phyloP scores from a whole-genome alignment of 2,113 vertebrate species.

The Brachyhypopomus gauderio region DNA sequence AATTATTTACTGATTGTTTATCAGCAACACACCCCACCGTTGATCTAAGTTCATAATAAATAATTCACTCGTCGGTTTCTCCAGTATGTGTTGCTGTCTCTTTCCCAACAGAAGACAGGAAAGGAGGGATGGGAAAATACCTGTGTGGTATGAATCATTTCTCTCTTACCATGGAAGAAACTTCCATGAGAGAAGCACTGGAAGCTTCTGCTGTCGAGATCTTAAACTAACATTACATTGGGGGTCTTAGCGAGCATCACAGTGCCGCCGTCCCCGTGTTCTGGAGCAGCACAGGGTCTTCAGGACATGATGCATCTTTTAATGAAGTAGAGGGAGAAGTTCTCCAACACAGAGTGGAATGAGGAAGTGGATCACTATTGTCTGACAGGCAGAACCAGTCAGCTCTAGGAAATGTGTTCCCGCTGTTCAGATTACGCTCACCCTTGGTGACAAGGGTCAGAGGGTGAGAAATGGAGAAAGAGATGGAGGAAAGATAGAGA shows the following conservation, averaged over 20 bases:
- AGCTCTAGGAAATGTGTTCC: slow-evolving; percentile 12
- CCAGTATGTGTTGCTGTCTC: slow-evolving; percentile 33
- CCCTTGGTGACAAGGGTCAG: background rate
- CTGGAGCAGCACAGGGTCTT: background rate
- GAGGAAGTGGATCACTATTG: background rate
- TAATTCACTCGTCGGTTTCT: slow-evolving; percentile 51
- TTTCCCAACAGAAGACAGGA: background rate
- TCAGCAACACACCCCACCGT: background rate
- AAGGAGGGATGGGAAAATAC: background rate
- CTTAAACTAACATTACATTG: background rate
- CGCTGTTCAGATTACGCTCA: background rate
- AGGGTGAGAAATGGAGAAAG: background rate
- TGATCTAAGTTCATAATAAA: slow-evolving; percentile 50
- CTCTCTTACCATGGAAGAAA: slow-evolving; percentile 9
- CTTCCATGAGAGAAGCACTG: background rate
- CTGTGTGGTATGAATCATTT: slow-evolving; percentile 9
- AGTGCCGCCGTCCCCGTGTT: background rate
- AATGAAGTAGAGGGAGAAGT: too few species aligned
- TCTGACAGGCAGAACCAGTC: too few species aligned
- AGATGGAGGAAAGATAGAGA: background rate
- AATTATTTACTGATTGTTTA: slow-evolving; percentile 52
- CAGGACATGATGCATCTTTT: too few species aligned
- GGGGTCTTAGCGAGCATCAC: background rate
- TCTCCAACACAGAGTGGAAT: background rate
- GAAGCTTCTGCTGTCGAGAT: too few species aligned